Base-by-base conservation (phyloP, 2,113 vertebrate species). In the Actinemys pallida region DNA sequence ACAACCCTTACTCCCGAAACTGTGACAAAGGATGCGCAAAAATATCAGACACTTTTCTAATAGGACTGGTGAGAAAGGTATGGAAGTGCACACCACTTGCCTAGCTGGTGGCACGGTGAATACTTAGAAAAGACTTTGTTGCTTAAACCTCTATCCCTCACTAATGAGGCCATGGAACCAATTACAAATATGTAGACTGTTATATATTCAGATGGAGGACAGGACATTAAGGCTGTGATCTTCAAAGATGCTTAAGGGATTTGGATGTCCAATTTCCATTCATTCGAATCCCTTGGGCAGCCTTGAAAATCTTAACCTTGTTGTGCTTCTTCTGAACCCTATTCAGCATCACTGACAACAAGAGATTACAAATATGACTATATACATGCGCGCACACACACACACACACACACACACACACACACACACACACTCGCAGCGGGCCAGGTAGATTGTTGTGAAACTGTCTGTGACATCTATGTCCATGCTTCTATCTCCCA, bases 161-260 rank as follows among this genome's bases (percentile, higher is more conserved):
- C 56, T 82, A 3, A 24, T 82, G 78, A 89, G 22, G 85, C 56
- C 22, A 57, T 5, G 10, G 65, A 85, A 88, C 27, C 29, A 27
- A 10, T 35, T 10, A 50, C 22, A 45, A 35, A 78, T 56, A 76
- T 2, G 20, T 13, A 62, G 5, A 5, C 10, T 20, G 12, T 19
- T 10, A 20, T 24, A 3, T 2, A 57, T 39, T 39, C 35, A 78
- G 16, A 76, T 76, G 53, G 20, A 76, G 8, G 9, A 75, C 72
- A 78, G 7, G 20, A n/a, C 35, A 82, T 56, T 78, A 85, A 82
- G 31, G 53, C 9, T 19, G n/a, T 72, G 10, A 29, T 52, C 87
- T 3, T 2, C 22, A 47, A 45, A 3, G 13, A 0, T 0, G 35
- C n/a, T 75, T n/a, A 22, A 45, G 16, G 53, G 53, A 54, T 54